phyloP scores from a whole-genome alignment of 2,113 vertebrate species.

The Ceyx cyanopectus region DNA sequence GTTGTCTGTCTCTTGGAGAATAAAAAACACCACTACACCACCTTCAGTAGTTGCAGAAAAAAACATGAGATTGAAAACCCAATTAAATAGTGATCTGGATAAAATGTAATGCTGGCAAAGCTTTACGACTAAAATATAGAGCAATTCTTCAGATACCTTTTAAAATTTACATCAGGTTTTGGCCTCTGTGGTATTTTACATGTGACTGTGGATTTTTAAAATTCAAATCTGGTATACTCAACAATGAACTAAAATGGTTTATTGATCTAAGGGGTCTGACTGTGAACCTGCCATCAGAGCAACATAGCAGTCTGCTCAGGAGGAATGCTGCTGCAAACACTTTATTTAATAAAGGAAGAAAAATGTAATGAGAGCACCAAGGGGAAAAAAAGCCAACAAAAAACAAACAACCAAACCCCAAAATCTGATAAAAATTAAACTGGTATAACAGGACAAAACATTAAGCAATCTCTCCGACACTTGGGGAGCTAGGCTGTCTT shows the following conservation, averaged over 20 bases:
- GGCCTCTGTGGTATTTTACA: conserved; percentile 5
- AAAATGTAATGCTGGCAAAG: background rate
- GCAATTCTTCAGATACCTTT: background rate
- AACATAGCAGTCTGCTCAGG: background rate
- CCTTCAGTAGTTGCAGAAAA: background rate
- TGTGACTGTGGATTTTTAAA: conserved; percentile 23
- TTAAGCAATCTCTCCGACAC: background rate
- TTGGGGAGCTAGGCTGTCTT: background rate
- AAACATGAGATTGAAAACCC: background rate
- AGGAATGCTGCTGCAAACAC: background rate
- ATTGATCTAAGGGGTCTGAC: conserved; percentile 14
- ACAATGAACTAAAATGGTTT: conserved; percentile 30
- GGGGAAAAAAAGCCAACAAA: background rate
- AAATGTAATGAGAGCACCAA: conserved; percentile 7
- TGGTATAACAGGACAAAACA: background rate
- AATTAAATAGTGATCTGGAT: background rate
- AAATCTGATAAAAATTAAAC: conserved; percentile 29
- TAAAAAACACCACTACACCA: background rate
- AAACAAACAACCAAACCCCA: background rate
- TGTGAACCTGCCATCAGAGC: background rate
- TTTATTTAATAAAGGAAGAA: conserved; percentile 1
- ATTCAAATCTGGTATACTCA: conserved; percentile 53
- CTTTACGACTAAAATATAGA: background rate
- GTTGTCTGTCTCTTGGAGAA: background rate
- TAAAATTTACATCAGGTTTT: conserved; percentile 30